A percentile compares a stretch with the other conserved stretches of the same genome.
These are phyloP conservation scores for Suricata suricatta DNA, from an alignment of 2,113 vertebrate species.

Conservation along the genomic window DNA sequence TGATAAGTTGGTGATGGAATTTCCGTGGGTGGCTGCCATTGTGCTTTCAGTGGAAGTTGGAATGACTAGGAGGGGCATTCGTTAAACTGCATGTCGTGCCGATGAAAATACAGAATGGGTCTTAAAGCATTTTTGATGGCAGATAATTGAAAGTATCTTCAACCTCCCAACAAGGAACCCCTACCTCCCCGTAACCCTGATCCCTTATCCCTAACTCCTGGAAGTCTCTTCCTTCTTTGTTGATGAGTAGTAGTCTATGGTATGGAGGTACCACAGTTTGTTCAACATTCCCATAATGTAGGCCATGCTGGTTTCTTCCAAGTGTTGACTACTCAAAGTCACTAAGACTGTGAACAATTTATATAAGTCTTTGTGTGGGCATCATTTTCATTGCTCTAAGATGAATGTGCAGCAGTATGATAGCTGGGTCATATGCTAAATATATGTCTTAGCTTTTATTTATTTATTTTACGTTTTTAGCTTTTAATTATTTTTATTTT, in stretches of 20 bases:
- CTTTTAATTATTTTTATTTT: too few relatives aligned
- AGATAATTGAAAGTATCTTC: background rate
- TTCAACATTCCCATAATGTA: background rate
- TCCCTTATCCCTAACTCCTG: background rate
- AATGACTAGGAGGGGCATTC: background rate
- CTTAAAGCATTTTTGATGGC: background rate
- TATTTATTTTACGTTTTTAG: too few relatives aligned
- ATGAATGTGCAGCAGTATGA: background rate
- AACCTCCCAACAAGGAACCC: background rate
- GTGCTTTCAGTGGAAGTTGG: background rate
- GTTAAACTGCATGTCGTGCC: background rate
- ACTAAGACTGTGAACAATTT: background rate
- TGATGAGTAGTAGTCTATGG: background rate
- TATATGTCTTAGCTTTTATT: background rate
- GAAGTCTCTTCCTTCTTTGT: background rate
- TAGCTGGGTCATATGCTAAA: background rate
- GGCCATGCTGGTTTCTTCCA: background rate
- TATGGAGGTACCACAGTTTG: background rate
- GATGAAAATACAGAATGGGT: background rate
- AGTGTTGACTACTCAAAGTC: background rate
- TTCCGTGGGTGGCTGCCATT: background rate
- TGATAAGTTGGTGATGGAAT: background rate
- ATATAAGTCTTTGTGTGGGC: background rate
- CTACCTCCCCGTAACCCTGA: fast-evolving
- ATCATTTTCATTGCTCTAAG: background rate